These are phyloP conservation scores for Phengaris alcon DNA, from an alignment of 2,888 invertebrate species.

Conservation along the genomic window DNA sequence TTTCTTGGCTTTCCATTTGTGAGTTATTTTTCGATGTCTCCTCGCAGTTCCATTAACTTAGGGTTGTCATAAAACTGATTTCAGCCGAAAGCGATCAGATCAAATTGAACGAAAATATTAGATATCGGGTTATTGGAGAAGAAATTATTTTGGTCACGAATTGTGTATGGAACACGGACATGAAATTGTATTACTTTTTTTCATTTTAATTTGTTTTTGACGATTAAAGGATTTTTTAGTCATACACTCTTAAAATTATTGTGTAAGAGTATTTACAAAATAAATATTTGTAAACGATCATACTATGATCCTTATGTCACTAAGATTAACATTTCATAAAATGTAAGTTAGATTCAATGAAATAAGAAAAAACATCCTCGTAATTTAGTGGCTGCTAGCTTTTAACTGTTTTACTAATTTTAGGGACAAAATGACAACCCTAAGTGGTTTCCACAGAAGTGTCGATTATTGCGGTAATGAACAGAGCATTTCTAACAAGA, in stretches of 20 bases:
- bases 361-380: background rate
- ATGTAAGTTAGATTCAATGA: background rate
- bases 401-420: background rate
- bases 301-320: too few relatives aligned
- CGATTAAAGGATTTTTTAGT: background rate
- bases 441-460: constrained; percentile 43
- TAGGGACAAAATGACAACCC: background rate
- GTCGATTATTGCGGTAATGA: constrained; percentile 56
- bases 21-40: constrained; percentile 58
- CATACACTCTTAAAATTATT: too few relatives aligned
- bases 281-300: too few relatives aligned
- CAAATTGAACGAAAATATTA: constrained; percentile 28
- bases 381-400: background rate
- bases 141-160: constrained; percentile 21
- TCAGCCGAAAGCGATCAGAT: constrained; percentile 22
- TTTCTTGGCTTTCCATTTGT: constrained; percentile 52
- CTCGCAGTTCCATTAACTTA: constrained; percentile 50
- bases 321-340: background rate
- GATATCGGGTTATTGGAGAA: constrained; percentile 21
- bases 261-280: background rate
- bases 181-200: background rate
- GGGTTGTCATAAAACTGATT: constrained; percentile 25
- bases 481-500: constrained; percentile 39
- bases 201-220: background rate
- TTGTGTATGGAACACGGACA: background rate